Percentiles rank a stretch among this genome's conserved stretches.
Evolutionary conservation across 2,113 vertebrate species (phyloP).

Genomic region (Mustelus asterias): DNA sequence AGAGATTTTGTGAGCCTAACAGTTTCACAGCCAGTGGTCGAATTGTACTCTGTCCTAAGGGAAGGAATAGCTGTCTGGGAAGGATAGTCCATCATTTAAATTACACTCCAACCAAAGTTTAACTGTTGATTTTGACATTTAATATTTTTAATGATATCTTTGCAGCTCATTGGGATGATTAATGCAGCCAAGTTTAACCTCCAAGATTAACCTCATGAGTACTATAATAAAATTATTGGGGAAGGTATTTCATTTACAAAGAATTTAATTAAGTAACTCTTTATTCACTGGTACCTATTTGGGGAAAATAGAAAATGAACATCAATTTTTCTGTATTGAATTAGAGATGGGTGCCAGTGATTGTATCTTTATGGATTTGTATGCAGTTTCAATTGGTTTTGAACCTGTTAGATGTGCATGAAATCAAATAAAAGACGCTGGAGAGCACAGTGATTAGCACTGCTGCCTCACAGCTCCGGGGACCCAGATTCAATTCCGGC

Average conservation of each 20-base stretch:
- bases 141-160: constrained; percentile 42
- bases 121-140: constrained; percentile 30
- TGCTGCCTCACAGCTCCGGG: too few relatives aligned
- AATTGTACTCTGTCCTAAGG: constrained; percentile 14
- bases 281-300: neutral
- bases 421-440: neutral
- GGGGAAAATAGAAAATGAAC: neutral
- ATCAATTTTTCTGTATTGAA: neutral
- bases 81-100: constrained; percentile 37
- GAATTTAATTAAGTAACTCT: neutral
- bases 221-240: constrained; percentile 30
- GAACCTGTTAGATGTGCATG: neutral
- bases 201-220: constrained; percentile 46
- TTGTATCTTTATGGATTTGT: neutral
- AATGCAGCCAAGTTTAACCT: constrained; percentile 45
- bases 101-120: constrained; percentile 41
- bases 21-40: constrained; percentile 32
- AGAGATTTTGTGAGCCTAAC: constrained; percentile 33
- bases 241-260: neutral
- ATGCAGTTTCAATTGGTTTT: neutral
- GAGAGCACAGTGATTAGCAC: too few relatives aligned
- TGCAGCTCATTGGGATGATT: constrained; percentile 45
- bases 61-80: constrained; percentile 33
- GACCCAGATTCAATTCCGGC: too few relatives aligned
- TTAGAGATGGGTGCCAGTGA: neutral